Conservation (phyloP, 2,797 vertebrate species). For the Xenops minutus region DNA sequence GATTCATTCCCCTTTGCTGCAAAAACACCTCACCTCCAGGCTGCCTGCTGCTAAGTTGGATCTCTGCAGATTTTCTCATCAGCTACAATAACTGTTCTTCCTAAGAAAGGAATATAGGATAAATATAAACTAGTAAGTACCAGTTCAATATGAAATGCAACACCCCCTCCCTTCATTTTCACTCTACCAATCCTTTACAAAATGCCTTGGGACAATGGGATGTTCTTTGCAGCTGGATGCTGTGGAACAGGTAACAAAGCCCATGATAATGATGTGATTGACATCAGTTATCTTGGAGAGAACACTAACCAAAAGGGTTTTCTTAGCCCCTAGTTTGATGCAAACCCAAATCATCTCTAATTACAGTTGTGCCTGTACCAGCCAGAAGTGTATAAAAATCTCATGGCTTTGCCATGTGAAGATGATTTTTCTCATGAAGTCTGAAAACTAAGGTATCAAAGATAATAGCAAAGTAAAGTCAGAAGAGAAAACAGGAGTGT, state of each 20-base stretch:
- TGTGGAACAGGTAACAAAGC: conserved; percentile 39
- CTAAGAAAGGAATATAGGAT: neutral
- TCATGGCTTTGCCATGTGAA: neutral
- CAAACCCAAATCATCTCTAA: neutral
- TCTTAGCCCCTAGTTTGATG: neutral
- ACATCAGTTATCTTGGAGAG: conserved; percentile 44
- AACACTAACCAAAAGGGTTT: neutral
- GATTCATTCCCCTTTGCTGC: neutral
- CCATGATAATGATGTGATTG: conserved; percentile 1
- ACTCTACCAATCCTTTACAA: neutral
- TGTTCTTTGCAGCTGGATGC: conserved; percentile 35
- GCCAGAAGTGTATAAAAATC: neutral
- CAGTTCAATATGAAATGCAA: neutral
- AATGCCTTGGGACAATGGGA: neutral
- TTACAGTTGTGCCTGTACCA: conserved; percentile 15
- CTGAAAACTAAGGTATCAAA: neutral
- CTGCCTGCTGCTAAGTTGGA: neutral
- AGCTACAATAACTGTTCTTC: neutral
- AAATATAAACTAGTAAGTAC: neutral
- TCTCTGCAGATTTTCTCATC: neutral
- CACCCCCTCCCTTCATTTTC: neutral
- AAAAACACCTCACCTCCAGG: neutral
- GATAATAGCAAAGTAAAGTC: neutral
- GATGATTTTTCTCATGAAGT: neutral
- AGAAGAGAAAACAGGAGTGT: neutral